Base-by-base conservation (phyloP, 2,888 invertebrate species). In the Lithodes maja region DNA sequence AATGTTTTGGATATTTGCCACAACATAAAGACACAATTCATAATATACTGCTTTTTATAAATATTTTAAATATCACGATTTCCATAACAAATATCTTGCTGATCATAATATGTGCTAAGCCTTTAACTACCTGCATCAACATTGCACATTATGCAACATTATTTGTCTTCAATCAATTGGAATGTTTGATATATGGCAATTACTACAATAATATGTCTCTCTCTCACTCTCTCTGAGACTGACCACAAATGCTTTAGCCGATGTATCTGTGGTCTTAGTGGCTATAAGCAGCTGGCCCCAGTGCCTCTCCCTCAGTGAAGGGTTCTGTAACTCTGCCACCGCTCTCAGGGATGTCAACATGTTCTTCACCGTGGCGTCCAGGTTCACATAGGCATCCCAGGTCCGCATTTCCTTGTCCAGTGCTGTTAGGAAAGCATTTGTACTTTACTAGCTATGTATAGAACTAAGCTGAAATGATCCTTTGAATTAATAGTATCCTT, bases 261-360 rank as follows among this genome's bases (percentile, higher is more conserved):
- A 68, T 7, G 88, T 17, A n/a, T 90, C 89, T 17, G 94, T 94
- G 15, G 94, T 94, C 97, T 98, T 98, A 33, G 99, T 99, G 82
- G 98, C 98, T 93, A 96, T 96, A 98, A 99, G 99, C 83, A 99
- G 95, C 94, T 99, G 98, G 93, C 98, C 96, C 99, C 99, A 99
- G 94, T 99, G 99, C 50, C 99, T 95, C 94, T 99, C 98, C 90
- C 99, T 95, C 92, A 99, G 98, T 0, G 99, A 98, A 75, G 98
- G 97, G 94, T 99, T 99, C 94, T 99, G 99, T 2, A 99, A 95
- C 93, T 99, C 99, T 74, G 97, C 98, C 1, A 99, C 99, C 3
- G 99, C 99, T 93, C 98, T 95, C 88, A 99, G 94, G 0, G 99
- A 99, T 2, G 99, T 99, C 84, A 99, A 94, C 96, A 99, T 99